phyloP scores from a whole-genome alignment of 1,140 invertebrate species.

The Plectus sambesii region DNA sequence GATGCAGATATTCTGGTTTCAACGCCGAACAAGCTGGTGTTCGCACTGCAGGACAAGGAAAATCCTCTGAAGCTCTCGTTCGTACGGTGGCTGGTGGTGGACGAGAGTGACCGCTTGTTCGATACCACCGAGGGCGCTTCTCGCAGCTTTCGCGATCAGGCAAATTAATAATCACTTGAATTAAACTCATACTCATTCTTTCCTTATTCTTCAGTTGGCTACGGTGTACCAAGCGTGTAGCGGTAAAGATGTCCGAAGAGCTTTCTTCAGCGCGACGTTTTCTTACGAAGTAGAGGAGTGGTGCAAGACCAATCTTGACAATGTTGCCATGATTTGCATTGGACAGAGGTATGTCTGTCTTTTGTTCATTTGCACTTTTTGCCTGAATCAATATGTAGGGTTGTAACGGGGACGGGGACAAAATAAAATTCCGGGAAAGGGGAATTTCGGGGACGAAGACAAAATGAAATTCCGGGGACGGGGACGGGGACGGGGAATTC shows the following conservation, averaged over 20 bases:
- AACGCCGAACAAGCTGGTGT: constrained; percentile 86
- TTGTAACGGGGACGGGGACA: too few relatives aligned
- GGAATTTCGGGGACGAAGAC: too few relatives aligned
- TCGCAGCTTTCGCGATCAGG: constrained; percentile 35
- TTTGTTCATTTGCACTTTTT: constrained; percentile 1
- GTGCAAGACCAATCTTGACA: constrained; percentile 71
- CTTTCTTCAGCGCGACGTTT: constrained; percentile 83
- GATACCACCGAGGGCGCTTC: constrained; percentile 37
- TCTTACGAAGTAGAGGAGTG: constrained; percentile 76
- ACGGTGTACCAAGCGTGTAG: constrained; percentile 65
- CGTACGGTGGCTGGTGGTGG: constrained; percentile 40
- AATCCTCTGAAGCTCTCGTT: constrained; percentile 6
- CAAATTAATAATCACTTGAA: too few relatives aligned
- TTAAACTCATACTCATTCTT: too few relatives aligned
- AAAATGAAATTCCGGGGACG: too few relatives aligned
- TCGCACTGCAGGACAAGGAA: constrained; percentile 60
- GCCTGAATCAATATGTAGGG: too few relatives aligned
- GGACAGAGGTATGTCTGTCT: constrained; percentile 53
- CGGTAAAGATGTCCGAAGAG: constrained; percentile 50
- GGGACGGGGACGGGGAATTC: too few relatives aligned
- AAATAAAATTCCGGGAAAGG: too few relatives aligned
- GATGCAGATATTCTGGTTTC: constrained; percentile 78
- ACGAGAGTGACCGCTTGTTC: constrained; percentile 43
- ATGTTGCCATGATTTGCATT: constrained; percentile 68
- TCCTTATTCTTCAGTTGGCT: constrained; percentile 53